Evolutionary conservation across 92 coral and sea anemone genomes (phyloP).

Genomic region (Actinernus sp.): DNA sequence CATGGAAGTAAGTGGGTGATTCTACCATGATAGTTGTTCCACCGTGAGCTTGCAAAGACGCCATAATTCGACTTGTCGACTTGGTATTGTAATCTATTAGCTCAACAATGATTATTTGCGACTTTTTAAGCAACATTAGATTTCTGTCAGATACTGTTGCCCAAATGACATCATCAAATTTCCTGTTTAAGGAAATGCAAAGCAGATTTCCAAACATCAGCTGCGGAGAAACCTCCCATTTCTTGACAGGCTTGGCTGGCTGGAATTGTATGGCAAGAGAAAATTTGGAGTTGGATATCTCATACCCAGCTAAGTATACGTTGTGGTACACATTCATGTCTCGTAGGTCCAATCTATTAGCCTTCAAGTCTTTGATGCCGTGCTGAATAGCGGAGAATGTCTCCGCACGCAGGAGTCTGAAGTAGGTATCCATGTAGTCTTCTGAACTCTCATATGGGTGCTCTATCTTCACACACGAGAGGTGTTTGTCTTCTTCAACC

Average conservation of each 20-base stretch:
- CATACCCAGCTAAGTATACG: slow-evolving; percentile 12
- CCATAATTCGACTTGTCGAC: slow-evolving; percentile 5
- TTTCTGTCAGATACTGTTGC: slow-evolving; percentile 33
- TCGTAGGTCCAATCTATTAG: slow-evolving; percentile 13
- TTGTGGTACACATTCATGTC: slow-evolving; percentile 39
- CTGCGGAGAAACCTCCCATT: slow-evolving; percentile 38
- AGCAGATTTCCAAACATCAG: slow-evolving; percentile 35
- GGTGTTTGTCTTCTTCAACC: slow-evolving; percentile 30
- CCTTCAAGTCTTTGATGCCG: slow-evolving; percentile 29
- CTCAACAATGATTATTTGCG: slow-evolving; percentile 24
- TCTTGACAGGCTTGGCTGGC: slow-evolving; percentile 18
- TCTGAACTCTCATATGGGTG: slow-evolving; percentile 16
- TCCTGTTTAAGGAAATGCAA: slow-evolving; percentile 20
- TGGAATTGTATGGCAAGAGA: slow-evolving; percentile 24
- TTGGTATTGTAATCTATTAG: slow-evolving; percentile 11
- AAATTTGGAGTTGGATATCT: slow-evolving; percentile 10
- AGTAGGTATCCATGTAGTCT: slow-evolving; percentile 40
- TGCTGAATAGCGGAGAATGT: slow-evolving; percentile 28
- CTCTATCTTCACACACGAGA: slow-evolving; percentile 19
- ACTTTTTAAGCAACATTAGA: slow-evolving; percentile 3
- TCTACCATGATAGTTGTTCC: slow-evolving; percentile 34
- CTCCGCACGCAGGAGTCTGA: slow-evolving; percentile 34
- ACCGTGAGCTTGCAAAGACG: slow-evolving; percentile 21
- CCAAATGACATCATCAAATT: slow-evolving; percentile 36
- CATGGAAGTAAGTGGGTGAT: slow-evolving; percentile 34